These are phyloP conservation scores for Lineus longissimus DNA, from an alignment of 1,140 invertebrate species.

Conservation along the genomic window DNA sequence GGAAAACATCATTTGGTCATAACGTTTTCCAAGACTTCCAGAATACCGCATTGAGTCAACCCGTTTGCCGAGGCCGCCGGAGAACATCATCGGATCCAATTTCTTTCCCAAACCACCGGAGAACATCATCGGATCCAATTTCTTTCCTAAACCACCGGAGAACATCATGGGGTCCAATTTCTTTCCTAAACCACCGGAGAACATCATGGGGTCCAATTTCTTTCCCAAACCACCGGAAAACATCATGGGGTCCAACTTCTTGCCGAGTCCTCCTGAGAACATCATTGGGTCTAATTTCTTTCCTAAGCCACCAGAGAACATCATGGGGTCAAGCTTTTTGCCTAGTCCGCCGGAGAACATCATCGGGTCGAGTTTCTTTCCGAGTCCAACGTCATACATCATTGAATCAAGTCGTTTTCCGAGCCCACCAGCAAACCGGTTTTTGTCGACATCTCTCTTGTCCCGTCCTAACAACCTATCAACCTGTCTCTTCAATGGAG, in stretches of 20 bases:
- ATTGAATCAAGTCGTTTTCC: background rate
- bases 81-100: background rate
- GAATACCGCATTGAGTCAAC: background rate
- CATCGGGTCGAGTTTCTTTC: no score
- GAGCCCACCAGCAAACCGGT: background rate
- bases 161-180: no score
- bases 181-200: background rate
- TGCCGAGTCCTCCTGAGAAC: no score
- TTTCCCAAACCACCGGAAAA: no score
- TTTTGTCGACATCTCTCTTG: background rate
- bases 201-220: background rate
- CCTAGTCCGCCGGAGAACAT: no score
- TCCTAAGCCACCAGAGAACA: background rate
- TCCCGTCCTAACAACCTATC: no score
- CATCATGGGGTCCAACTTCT: no score
- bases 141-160: no score
- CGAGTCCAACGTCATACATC: no score
- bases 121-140: background rate
- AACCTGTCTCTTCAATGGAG: no score
- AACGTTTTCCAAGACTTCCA: background rate
- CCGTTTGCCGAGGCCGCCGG: constrained; percentile 3
- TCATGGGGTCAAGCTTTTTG: background rate
- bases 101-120: background rate
- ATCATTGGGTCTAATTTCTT: background rate
- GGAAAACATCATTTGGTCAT: background rate